phyloP scores from a whole-genome alignment of 2,797 vertebrate genomes.

The Eulemur rubriventer region DNA sequence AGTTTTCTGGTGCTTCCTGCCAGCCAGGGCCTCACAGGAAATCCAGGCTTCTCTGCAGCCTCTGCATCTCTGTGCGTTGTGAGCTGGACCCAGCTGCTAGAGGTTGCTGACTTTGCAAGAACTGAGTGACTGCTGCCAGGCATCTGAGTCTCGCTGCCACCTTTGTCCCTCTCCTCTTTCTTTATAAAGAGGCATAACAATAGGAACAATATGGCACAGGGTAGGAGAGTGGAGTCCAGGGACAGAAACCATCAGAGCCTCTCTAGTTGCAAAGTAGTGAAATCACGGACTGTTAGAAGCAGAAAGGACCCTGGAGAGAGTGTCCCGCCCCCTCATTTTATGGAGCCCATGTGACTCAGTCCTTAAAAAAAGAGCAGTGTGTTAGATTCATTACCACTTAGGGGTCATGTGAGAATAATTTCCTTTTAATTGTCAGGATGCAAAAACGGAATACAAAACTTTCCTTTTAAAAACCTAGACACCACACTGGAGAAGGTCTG shows the following conservation, averaged over 20 bases:
- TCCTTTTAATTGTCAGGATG: not conserved
- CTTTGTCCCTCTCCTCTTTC: not conserved
- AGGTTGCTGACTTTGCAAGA: not conserved
- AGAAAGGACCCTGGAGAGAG: not conserved
- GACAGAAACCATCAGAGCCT: not conserved
- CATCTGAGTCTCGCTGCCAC: not conserved
- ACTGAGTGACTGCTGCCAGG: not conserved
- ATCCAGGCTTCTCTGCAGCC: not conserved
- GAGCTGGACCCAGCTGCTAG: not conserved
- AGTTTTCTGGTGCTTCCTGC: not conserved
- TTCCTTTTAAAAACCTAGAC: not conserved
- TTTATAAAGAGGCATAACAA: not conserved
- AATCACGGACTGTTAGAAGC: not conserved
- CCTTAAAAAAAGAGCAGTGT: not conserved
- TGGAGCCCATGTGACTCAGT: not conserved
- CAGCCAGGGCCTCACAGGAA: accelerated
- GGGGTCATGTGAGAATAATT: not conserved
- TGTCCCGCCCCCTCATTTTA: not conserved
- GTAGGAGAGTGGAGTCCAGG: not conserved
- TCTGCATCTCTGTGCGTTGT: not conserved
- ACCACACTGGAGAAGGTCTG: not conserved
- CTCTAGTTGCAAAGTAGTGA: not conserved
- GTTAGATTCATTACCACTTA: not conserved
- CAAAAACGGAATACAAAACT: not conserved
- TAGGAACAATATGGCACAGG: not conserved